Evolutionary conservation across 1,140 invertebrate species (phyloP).

Genomic region (Leptonema lineaticorne): DNA sequence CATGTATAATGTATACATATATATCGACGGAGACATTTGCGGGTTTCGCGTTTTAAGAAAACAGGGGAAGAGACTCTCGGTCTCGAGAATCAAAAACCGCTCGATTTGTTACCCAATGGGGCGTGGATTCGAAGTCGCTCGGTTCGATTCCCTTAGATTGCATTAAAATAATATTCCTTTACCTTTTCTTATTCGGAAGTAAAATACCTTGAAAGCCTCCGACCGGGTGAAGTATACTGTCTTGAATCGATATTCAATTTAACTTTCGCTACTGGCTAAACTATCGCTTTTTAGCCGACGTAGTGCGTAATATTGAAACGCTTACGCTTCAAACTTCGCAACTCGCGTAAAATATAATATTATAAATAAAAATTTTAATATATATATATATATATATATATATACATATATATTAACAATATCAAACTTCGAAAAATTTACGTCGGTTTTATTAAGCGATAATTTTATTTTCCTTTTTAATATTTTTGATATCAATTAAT

Average conservation of each 20-base stretch:
- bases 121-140: constrained; percentile 29
- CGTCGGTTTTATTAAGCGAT: background rate
- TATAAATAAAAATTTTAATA: background rate
- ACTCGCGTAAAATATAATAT: background rate
- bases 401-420: no score
- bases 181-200: background rate
- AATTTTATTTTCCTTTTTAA: no score
- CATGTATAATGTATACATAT: no score
- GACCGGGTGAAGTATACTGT: background rate
- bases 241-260: constrained; percentile 16
- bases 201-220: background rate
- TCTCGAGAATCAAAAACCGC: no score
- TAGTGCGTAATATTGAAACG: background rate
- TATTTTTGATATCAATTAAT: no score
- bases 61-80: constrained; percentile 24
- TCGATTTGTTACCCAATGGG: constrained; percentile 39
- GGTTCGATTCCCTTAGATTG: constrained; percentile 34
- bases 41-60: no score
- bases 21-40: no score
- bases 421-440: background rate
- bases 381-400: background rate
- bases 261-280: constrained; percentile 1
- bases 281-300: background rate
- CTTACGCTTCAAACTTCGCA: background rate
- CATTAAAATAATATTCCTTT: constrained; percentile 38